Percentiles rank a stretch among this genome's conserved stretches.
phyloP scores from a whole-genome alignment of 2,797 vertebrate species.

The Hylomyscus alleni region DNA sequence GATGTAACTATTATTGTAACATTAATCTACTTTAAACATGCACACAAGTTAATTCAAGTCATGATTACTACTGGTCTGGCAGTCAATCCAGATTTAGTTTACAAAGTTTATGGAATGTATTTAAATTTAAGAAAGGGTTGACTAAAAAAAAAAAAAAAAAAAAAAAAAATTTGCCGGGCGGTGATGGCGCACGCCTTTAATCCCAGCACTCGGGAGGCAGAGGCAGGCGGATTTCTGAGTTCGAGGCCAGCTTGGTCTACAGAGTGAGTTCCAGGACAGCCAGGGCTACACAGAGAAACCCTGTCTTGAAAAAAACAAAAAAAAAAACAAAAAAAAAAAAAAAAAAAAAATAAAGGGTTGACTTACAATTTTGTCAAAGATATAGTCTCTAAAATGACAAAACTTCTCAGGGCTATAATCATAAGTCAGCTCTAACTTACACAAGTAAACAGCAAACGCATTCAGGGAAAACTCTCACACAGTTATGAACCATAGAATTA shows the following conservation, averaged over 20 bases:
- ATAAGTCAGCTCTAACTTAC: background rate
- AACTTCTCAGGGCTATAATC: background rate
- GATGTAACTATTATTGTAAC: background rate
- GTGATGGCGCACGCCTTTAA: too few species aligned
- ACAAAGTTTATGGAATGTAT: background rate
- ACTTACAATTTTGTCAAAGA: constrained; percentile 7
- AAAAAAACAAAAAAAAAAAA: too few species aligned
- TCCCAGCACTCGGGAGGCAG: too few species aligned
- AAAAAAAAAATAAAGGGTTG: too few species aligned
- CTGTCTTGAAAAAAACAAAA: too few species aligned
- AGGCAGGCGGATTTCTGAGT: too few species aligned
- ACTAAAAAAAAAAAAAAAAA: too few species aligned
- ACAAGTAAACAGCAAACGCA: background rate
- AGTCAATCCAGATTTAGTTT: background rate
- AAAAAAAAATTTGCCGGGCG: too few species aligned
- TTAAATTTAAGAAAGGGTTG: background rate
- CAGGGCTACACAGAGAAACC: too few species aligned
- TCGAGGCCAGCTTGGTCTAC: too few species aligned
- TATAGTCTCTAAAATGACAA: background rate
- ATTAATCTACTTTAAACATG: background rate
- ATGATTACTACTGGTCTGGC: background rate
- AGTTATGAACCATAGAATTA: background rate
- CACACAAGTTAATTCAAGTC: background rate
- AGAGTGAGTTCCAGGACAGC: too few species aligned
- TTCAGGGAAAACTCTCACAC: background rate